Percentiles rank a stretch among this genome's conserved stretches.
These are phyloP conservation scores for Villa cingulata DNA, from an alignment of 2,888 invertebrate genomes.

Conservation along the genomic window DNA sequence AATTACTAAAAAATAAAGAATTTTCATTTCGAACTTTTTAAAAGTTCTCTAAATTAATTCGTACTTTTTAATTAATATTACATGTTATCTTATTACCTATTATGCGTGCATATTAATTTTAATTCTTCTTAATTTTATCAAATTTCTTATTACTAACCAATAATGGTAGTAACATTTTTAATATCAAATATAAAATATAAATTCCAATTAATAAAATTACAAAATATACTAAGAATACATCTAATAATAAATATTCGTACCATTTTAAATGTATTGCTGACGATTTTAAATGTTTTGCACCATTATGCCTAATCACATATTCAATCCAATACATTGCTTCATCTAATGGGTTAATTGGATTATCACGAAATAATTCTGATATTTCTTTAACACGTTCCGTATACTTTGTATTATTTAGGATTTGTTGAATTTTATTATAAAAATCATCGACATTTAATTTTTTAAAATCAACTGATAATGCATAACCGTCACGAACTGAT, in stretches of 20 bases:
- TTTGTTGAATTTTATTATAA: constrained; percentile 24
- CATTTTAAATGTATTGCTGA: constrained; percentile 30
- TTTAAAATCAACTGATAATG: constrained; percentile 27
- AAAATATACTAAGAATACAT: constrained; percentile 21
- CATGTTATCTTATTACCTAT: too few relatives aligned
- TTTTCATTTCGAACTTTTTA: too few relatives aligned
- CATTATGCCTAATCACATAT: constrained; percentile 34
- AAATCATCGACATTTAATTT: constrained; percentile 26
- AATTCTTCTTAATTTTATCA: neutral
- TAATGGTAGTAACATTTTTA: neutral
- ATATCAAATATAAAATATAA: neutral
- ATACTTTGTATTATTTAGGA: constrained; percentile 32
- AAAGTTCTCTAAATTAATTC: too few relatives aligned
- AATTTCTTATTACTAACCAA: neutral
- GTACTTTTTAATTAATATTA: too few relatives aligned
- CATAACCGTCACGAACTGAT: constrained; percentile 29
- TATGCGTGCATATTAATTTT: too few relatives aligned
- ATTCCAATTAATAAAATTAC: neutral
- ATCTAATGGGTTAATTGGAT: constrained; percentile 27
- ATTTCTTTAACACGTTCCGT: constrained; percentile 25
- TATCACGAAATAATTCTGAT: constrained; percentile 32
- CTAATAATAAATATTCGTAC: constrained; percentile 34
- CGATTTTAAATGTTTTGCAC: constrained; percentile 31
- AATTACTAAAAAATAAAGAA: too few relatives aligned
- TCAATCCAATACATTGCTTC: constrained; percentile 37